Conservation (phyloP, 2,888 invertebrate genomes). For the Lasioglossum lativentre region DNA sequence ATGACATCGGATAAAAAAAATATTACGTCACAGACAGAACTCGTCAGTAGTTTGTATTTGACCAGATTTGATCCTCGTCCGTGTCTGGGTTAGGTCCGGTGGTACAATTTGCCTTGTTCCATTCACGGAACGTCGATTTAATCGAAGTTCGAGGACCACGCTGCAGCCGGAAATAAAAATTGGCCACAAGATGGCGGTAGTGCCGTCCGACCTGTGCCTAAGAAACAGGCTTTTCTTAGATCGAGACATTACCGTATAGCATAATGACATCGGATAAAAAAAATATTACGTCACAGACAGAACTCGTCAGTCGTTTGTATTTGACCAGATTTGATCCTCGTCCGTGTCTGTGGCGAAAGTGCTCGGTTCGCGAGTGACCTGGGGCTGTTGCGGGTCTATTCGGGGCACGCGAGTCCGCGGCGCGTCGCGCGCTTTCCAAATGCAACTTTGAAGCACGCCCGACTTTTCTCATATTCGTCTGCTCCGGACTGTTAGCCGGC, state of each 20-base stretch:
- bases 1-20: no score
- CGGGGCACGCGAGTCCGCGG: constrained; percentile 34
- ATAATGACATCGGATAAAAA: no score
- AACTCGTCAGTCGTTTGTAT: no score
- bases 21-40: no score
- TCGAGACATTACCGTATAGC: neutral
- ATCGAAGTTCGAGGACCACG: constrained; percentile 40
- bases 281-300: no score
- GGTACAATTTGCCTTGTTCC: constrained; percentile 14
- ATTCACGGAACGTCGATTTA: constrained; percentile 52
- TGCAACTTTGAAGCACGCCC: constrained; percentile 45
- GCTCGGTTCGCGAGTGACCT: constrained; percentile 30
- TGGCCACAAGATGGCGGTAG: neutral
- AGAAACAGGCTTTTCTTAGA: no score
- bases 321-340: no score
- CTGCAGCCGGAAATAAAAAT: constrained; percentile 7
- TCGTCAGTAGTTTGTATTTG: no score
- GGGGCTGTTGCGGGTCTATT: constrained; percentile 42
- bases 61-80: no score
- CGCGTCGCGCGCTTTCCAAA: constrained; percentile 8
- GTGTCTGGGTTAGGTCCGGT: no score
- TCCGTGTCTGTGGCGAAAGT: constrained; percentile 54
- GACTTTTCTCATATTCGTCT: constrained; percentile 52
- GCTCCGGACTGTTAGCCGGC: neutral
- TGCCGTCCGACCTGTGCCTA: no score